Conservation (phyloP, 2,888 invertebrate genomes). For the Andrena minutula region DNA sequence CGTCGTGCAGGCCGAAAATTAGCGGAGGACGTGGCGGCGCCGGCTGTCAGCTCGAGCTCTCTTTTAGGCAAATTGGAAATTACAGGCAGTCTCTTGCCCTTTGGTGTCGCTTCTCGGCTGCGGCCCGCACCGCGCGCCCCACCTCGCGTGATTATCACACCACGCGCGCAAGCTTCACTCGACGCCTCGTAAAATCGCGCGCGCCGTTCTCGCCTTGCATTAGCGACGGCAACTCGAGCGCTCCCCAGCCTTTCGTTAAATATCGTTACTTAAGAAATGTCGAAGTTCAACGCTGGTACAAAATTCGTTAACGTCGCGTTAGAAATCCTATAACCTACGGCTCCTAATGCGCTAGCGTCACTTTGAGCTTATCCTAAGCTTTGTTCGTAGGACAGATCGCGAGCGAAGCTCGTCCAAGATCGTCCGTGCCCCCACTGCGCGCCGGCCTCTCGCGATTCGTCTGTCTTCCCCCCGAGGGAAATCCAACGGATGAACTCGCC, state of each 20-base stretch:
- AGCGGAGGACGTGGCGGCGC: not conserved
- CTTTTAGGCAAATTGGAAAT: not conserved
- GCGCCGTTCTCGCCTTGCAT: slow-evolving; percentile 6
- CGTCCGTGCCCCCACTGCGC: not conserved
- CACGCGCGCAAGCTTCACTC: slow-evolving; percentile 9
- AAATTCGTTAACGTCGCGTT: slow-evolving; percentile 33
- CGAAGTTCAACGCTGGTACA: slow-evolving; percentile 32
- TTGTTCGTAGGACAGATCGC: slow-evolving; percentile 20
- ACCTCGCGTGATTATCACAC: not conserved
- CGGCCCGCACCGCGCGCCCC: not conserved
- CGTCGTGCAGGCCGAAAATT: not conserved
- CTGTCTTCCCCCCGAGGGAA: not conserved
- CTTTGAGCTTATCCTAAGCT: slow-evolving; percentile 1
- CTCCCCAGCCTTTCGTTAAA: slow-evolving; percentile 16
- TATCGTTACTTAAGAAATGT: slow-evolving; percentile 25
- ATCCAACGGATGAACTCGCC: too few relatives aligned
- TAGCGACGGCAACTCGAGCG: slow-evolving; percentile 26
- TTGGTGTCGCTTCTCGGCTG: not conserved
- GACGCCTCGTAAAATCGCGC: slow-evolving; percentile 18
- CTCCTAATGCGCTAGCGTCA: not conserved
- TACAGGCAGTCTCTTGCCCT: not conserved
- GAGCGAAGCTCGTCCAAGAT: slow-evolving; percentile 8
- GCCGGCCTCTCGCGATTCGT: too few relatives aligned
- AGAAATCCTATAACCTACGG: slow-evolving; percentile 37
- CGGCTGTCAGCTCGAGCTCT: not conserved